phyloP scores from a whole-genome alignment of 2,888 invertebrate species.

The Laspeyria flexula region DNA sequence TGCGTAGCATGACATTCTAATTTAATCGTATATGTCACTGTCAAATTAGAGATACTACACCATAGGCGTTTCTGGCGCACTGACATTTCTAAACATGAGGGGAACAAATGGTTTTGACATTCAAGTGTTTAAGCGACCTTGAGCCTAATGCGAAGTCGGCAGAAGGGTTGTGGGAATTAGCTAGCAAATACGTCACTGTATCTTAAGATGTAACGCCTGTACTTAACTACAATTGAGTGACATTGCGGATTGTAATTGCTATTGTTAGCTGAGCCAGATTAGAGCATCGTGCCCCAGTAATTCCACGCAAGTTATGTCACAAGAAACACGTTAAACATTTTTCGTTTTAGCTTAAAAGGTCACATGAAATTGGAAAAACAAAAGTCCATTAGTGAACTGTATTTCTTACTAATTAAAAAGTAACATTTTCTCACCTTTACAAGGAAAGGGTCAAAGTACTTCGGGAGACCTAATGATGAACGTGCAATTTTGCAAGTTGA shows the following conservation, averaged over 20 bases:
- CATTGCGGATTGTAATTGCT: constrained; percentile 56
- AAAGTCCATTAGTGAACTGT: neutral
- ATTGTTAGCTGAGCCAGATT: constrained; percentile 28
- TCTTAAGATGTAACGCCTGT: constrained; percentile 49
- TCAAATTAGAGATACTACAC: constrained; percentile 82
- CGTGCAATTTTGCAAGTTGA: constrained; percentile 47
- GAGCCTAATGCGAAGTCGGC: constrained; percentile 64
- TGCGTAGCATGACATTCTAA: constrained; percentile 72
- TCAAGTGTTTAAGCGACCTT: constrained; percentile 79
- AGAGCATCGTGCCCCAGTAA: constrained; percentile 15
- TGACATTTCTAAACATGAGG: constrained; percentile 83
- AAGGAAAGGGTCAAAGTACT: constrained; percentile 3
- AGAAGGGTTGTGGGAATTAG: constrained; percentile 71
- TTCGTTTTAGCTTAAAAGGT: neutral
- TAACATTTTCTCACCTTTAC: neutral
- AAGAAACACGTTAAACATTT: neutral
- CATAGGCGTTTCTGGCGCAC: constrained; percentile 78
- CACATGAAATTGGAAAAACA: neutral
- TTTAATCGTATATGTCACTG: constrained; percentile 82
- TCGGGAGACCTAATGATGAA: constrained; percentile 35
- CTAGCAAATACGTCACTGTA: constrained; percentile 53
- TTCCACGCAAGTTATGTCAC: constrained; percentile 12
- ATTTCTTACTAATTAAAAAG: neutral
- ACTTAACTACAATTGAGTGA: constrained; percentile 57
- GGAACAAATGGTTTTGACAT: constrained; percentile 82